These are phyloP conservation scores for Bryconaethiops microstoma DNA, from an alignment of 2,797 vertebrate genomes.

Conservation along the genomic window DNA sequence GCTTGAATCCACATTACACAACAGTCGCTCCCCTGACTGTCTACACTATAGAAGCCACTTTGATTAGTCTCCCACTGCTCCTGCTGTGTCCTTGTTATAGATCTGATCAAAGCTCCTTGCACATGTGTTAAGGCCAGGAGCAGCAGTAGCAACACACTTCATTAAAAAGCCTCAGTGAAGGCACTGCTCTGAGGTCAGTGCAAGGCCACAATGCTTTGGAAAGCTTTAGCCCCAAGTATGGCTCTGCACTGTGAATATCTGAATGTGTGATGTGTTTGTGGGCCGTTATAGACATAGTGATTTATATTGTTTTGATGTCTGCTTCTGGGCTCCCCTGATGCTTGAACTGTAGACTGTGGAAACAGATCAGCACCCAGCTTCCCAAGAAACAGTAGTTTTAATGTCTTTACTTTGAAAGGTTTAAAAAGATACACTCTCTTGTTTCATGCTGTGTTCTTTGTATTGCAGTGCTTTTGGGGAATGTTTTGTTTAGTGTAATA, in stretches of 20 bases:
- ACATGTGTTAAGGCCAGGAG: slow-evolving; percentile 58
- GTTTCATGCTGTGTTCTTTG: not conserved
- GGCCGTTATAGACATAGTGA: slow-evolving; percentile 11
- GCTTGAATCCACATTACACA: slow-evolving; percentile 15
- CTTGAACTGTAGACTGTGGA: slow-evolving; percentile 10
- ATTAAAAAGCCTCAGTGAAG: slow-evolving; percentile 50
- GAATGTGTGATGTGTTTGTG: not conserved
- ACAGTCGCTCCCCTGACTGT: slow-evolving; percentile 18
- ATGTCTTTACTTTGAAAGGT: not conserved
- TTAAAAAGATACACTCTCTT: not conserved
- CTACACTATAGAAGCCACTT: slow-evolving; percentile 45
- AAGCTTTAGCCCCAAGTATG: slow-evolving; percentile 23
- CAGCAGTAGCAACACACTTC: slow-evolving; percentile 59
- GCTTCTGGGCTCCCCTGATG: slow-evolving; percentile 18
- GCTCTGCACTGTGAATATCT: not conserved
- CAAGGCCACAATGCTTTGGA: slow-evolving; percentile 51
- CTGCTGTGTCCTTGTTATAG: slow-evolving; percentile 32
- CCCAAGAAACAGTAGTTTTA: slow-evolving; percentile 12
- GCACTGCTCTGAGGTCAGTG: slow-evolving; percentile 46
- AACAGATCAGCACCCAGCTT: not conserved
- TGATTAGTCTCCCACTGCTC: slow-evolving; percentile 40
- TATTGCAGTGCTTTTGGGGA: not conserved
- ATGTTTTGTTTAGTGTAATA: slow-evolving; percentile 23
- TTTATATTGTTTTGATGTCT: slow-evolving; percentile 29
- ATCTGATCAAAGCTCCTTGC: slow-evolving; percentile 63